Evolutionary conservation across 2,797 vertebrate species (phyloP), one percentile per base, ranked within the genome.

Genomic region (Artibeus jamaicensis): DNA sequence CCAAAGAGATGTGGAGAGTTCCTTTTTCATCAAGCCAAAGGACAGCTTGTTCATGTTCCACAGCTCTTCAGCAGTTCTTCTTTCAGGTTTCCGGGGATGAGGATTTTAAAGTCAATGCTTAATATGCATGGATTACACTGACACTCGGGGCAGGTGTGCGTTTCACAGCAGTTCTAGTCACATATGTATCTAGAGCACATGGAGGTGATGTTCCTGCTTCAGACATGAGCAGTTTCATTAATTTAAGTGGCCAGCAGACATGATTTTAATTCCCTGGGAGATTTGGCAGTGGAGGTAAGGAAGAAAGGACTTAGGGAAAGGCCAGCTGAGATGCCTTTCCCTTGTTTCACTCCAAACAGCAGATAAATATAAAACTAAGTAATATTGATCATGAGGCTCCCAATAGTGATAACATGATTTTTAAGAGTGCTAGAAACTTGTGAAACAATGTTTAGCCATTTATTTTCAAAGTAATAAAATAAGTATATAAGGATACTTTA

Each of bases 171-270:
- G 93, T 94, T 97, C 87, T 96, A 91, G 94, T 97, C 77, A 97
- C 97, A 95, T 97, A 96, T 97, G 95, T 97, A 98, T 98, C 98
- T 97, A 53, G 73, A 88, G 42, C 95, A 93, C 29, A 68, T 9
- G 9, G 44, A 95, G 59, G 57, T 39, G 21, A 86, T 39, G 90
- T 94, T 91, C 76, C 29, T 92, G 11, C 84, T 96, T 90, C 88
- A 81, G 86, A 89, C 88, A 96, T 92, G 91, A 98, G 94, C 84
- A 90, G 12, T 0, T 96, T 98, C 97, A 98, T 98, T 98, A 98
- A 94, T 89, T 98, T 97, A 97, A 98, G 97, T 98, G 97, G 84
- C n/a, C 67, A 95, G 73, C 86, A 86, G 82, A 84, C 85, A 87
- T 74, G 67, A 84, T 93, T 96, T 71, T 96, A 98, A 97, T 74